A percentile compares a stretch with the other conserved stretches of the same genome.
These are phyloP conservation scores for Desmodus rotundus DNA, from an alignment of 2,113 vertebrate genomes.

Conservation along the genomic window DNA sequence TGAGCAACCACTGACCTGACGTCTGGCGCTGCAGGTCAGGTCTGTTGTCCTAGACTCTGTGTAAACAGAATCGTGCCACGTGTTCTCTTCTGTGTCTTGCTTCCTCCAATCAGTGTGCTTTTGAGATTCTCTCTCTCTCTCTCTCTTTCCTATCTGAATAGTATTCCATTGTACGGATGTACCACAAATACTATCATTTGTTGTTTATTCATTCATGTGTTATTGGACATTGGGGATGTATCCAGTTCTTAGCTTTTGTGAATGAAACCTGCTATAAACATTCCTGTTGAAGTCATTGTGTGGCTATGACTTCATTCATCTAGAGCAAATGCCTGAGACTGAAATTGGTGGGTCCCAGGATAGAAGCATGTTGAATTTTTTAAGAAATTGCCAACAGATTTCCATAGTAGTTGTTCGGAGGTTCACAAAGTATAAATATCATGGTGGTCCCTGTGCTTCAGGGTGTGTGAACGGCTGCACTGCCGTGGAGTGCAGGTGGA, in stretches of 20 bases:
- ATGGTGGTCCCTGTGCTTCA: neutral
- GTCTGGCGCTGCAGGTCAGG: neutral
- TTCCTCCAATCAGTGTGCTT: neutral
- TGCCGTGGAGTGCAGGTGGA: too few species aligned
- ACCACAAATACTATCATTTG: neutral
- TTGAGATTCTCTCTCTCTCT: neutral
- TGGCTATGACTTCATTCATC: neutral
- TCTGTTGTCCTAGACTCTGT: neutral
- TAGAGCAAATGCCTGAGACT: neutral
- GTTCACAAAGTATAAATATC: neutral
- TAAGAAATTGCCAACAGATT: neutral
- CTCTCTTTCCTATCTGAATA: neutral
- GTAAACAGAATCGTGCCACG: fast-evolving
- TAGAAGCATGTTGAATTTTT: neutral
- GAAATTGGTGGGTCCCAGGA: neutral
- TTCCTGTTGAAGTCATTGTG: neutral
- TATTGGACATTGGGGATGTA: neutral
- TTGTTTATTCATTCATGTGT: neutral
- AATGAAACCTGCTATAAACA: neutral
- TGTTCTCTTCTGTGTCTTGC: neutral
- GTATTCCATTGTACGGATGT: neutral
- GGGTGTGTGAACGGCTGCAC: neutral
- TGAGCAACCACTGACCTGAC: neutral
- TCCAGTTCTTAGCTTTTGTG: neutral
- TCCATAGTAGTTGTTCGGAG: neutral